Base-by-base conservation (phyloP, 2,113 vertebrate genomes). In the Hippopotamus amphibius region DNA sequence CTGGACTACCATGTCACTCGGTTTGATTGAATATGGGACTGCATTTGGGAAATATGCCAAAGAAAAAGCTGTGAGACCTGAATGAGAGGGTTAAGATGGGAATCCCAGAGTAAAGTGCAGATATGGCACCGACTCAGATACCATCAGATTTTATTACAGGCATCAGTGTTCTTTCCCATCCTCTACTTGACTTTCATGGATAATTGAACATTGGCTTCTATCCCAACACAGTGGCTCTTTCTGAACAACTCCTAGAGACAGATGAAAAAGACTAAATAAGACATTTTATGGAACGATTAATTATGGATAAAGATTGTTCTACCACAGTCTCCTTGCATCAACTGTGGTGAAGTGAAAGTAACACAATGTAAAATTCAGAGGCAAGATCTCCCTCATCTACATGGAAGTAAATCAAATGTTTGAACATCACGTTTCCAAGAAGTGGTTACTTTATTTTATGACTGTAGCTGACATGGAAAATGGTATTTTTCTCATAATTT, bases 271-370 rank as follows among this genome's bases (percentile, higher is more conserved):
- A 65, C 91, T 74, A 91, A 96, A 88, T 57, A 89, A 72, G 83
- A 97, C 15, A 24, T 66, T 96, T 96, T 97, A 80, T n/a, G 26
- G 69, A 79, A 93, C 7, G 3, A 89, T 93, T 97, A 95, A 91
- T 97, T 97, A 93, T 43, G 50, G 68, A 93, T 92, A 97, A 97
- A 98, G 79, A 95, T 65, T 79, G n/a, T 74, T 92, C 84, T 88
- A 91, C 24, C 69, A 87, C 30, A 68, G 50, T 80, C 63, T 92
- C 74, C 93, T 80, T 55, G 77, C 95, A 69, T 95, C 85, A 85
- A 92, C 74, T 33, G 63, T 85, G 61, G n/a, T 79, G 69, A 89
- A 81, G 1, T 53, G 41, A 57, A 61, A 48, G n/a, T 46, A 95
- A 61, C n/a, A 68, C 30, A 55, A 76, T 59, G n/a, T 37, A 72